Base-by-base conservation (phyloP, 2,888 invertebrate genomes). In the Crocallis elinguaria region DNA sequence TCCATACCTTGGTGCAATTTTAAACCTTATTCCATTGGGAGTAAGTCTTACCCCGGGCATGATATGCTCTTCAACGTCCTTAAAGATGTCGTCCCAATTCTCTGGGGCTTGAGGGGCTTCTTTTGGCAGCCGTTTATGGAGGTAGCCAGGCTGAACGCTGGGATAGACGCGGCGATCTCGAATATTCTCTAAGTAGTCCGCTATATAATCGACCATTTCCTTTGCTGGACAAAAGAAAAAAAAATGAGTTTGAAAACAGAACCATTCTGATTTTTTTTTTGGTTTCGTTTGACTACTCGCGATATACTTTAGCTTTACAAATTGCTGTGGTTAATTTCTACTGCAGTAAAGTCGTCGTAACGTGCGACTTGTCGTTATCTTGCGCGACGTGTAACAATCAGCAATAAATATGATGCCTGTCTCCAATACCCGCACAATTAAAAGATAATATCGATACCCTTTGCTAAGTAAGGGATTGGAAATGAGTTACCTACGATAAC, bases 181-280 rank as follows among this genome's bases (percentile, higher is more conserved):
- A 56, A 99, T 98, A 66, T 95, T 96, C 84, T 97, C 96, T 79
- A 99, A 86, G 82, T 99, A 99, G 80, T 99, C 98, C 0, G 98
- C 98, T 66, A 99, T 98, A 84, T 97, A 99, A 88, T 99, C 99
- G 54, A 99, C 97, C 95, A 99, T 96, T 89, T 99, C 98, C 85
- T 99, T 99, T 30, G 98, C 99, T 97, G 81, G 2, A 9, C 4
- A 38, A 14, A 38, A 23, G 16, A 13, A 11, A 23, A 8, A 23
- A n/a, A 19, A 19, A 3, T 35, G 8, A 4, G 8, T 23, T 4
- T 7, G 8, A 8, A 7, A 23, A 23, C 4, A 19, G 3, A 19
- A 19, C n/a, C n/a, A n/a, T n/a, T n/a, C n/a, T n/a, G n/a, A n/a
- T n/a, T n/a, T n/a, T n/a, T n/a, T n/a, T n/a, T n/a, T n/a, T n/a